Base-by-base conservation (phyloP, 2,888 invertebrate species). In the Eucera pruinosa region DNA sequence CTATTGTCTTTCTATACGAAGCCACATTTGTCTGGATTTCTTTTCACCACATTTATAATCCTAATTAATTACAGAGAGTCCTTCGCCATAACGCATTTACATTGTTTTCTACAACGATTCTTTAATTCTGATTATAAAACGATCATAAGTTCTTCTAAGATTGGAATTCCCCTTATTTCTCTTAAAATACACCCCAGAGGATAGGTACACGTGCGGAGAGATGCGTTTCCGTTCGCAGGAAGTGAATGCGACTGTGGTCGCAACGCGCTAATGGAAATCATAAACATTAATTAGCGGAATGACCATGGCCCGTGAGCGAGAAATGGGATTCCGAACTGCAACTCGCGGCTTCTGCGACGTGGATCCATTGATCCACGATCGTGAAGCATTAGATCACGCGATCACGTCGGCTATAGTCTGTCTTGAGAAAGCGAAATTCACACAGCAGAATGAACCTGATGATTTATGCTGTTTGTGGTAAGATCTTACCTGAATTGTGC, bases 221-320 rank as follows among this genome's bases (percentile, higher is more conserved):
- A 9, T 7, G 61, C 80, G 43, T 73, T 65, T 74, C 78, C 81
- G 79, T 75, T 81, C 78, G 79, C 86, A 86, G 88, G 86, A 86
- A 87, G 87, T 88, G 86, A 80, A 74, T 67, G 68, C 77, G 80
- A 70, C 85, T 86, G 85, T 77, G 86, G 87, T 86, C 74, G 83
- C 86, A 81, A 83, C 78, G 87, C 74, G 86, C 86, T 89, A 89
- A 89, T 89, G 89, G 88, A 89, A 89, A 89, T 89, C 88, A 87
- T 89, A 87, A 88, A 88, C 89, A 87, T 89, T 89, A 88, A 89
- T 89, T 89, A 89, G 86, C 86, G 70, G 82, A 85, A 84, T 84
- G 79, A 81, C 80, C 82, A 70, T 62, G 80, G 81, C 73, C 78
- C 74, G 65, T 79, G 74, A 86, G 65, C 75, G 74, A 62, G 80